Conservation (phyloP, 2,888 invertebrate species). For the Polydrusus pterygomalis region DNA sequence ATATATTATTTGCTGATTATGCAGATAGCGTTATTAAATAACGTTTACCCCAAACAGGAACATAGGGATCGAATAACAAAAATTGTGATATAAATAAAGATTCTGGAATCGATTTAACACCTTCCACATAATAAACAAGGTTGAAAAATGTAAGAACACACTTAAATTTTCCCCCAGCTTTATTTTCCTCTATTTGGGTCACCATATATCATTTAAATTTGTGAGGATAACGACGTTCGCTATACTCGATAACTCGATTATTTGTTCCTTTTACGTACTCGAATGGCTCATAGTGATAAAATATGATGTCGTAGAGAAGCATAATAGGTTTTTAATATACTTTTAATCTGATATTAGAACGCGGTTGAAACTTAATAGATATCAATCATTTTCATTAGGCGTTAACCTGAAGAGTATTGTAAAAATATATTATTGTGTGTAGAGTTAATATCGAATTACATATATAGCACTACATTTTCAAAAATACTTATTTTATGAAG, state of each 20-base stretch:
- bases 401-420: too few species aligned
- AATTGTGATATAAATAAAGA: too few species aligned
- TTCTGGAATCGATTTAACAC: too few species aligned
- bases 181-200: background rate
- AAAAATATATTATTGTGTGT: too few species aligned
- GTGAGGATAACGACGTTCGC: conserved; percentile 43
- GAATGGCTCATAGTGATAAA: conserved; percentile 43
- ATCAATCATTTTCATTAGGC: conserved; percentile 27
- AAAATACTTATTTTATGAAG: too few species aligned
- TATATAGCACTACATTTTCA: too few species aligned
- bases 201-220: conserved; percentile 29
- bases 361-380: conserved; percentile 1
- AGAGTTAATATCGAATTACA: too few species aligned
- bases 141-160: background rate
- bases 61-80: too few species aligned
- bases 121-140: too few species aligned
- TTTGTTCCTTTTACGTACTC: conserved; percentile 49
- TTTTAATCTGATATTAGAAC: conserved; percentile 51
- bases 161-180: background rate
- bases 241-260: conserved; percentile 10
- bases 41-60: too few species aligned
- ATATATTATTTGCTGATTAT: too few species aligned
- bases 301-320: conserved; percentile 48
- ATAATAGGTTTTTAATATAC: conserved; percentile 55
- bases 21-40: too few species aligned